These are phyloP conservation scores for Melanotaenia trifasciata DNA, from an alignment of 2,797 vertebrate species.

Conservation along the genomic window DNA sequence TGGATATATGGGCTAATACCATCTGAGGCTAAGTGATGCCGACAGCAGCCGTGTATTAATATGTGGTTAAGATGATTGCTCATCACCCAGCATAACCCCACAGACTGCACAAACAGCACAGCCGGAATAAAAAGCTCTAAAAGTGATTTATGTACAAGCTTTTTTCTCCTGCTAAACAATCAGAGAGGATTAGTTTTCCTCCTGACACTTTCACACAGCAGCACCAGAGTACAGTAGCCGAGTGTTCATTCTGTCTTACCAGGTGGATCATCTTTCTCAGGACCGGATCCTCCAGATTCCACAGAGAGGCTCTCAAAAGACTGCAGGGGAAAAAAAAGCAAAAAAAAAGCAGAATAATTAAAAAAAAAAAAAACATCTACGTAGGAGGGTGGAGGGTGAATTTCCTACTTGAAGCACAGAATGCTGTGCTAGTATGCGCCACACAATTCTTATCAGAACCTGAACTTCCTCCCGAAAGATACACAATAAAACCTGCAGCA, in stretches of 20 bases:
- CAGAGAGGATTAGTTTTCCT: slow-evolving; percentile 8
- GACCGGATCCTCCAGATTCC: slow-evolving; percentile 90
- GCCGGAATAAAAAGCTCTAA: not conserved
- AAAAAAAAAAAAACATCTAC: too few species aligned
- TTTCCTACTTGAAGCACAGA: slow-evolving; percentile 24
- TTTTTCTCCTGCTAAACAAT: not conserved
- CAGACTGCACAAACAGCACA: slow-evolving; percentile 3
- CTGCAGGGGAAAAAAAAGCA: slow-evolving; percentile 73
- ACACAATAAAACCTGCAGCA: slow-evolving; percentile 37
- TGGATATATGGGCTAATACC: slow-evolving; percentile 77
- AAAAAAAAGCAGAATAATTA: not conserved
- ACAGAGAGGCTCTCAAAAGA: slow-evolving; percentile 94
- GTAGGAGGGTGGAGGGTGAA: not conserved
- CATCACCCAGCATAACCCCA: slow-evolving; percentile 20
- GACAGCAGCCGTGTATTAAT: slow-evolving; percentile 73
- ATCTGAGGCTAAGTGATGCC: slow-evolving; percentile 74
- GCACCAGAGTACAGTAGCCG: slow-evolving; percentile 26
- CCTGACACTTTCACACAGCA: slow-evolving; percentile 16
- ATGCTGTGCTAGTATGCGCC: not conserved
- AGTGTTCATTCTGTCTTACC: slow-evolving; percentile 70
- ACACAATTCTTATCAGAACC: slow-evolving; percentile 58
- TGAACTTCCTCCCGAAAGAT: slow-evolving; percentile 55
- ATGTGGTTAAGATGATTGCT: slow-evolving; percentile 39
- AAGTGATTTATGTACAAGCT: not conserved
- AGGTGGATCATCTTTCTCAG: slow-evolving; percentile 92